Conservation (phyloP, 1,140 invertebrate species). For the Macrostomum lignano region DNA sequence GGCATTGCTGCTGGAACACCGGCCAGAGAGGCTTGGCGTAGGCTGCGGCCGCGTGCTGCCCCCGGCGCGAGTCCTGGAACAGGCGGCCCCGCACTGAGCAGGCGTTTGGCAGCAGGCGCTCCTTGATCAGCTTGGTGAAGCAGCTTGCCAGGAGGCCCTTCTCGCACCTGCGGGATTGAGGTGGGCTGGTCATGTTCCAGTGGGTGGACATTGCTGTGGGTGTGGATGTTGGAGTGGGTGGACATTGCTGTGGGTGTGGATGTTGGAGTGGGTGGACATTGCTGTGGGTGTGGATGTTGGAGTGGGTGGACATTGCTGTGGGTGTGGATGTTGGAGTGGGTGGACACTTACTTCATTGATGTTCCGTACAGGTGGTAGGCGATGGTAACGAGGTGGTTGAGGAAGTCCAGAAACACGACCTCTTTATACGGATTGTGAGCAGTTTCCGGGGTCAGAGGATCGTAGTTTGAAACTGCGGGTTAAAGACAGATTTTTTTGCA, state of each 20-base stretch:
- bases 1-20: too few species aligned
- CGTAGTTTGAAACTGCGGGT: neutral
- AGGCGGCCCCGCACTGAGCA: constrained; percentile 20
- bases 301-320: neutral
- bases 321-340: constrained; percentile 1
- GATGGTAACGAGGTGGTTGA: constrained; percentile 19
- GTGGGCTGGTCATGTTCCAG: too few species aligned
- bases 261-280: too few species aligned
- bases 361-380: constrained; percentile 17
- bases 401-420: constrained; percentile 20
- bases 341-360: constrained; percentile 10
- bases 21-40: too few species aligned
- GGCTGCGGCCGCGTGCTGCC: too few species aligned
- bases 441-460: neutral
- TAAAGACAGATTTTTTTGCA: neutral
- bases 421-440: constrained; percentile 21
- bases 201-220: too few species aligned
- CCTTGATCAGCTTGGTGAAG: constrained; percentile 16
- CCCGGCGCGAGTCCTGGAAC: constrained; percentile 16
- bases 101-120: constrained; percentile 16
- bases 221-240: too few species aligned
- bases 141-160: constrained; percentile 17
- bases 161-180: too few species aligned
- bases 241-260: too few species aligned
- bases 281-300: too few species aligned